Base-by-base conservation (phyloP, 2,888 invertebrate species). In the Cryptocheilus praepositus region DNA sequence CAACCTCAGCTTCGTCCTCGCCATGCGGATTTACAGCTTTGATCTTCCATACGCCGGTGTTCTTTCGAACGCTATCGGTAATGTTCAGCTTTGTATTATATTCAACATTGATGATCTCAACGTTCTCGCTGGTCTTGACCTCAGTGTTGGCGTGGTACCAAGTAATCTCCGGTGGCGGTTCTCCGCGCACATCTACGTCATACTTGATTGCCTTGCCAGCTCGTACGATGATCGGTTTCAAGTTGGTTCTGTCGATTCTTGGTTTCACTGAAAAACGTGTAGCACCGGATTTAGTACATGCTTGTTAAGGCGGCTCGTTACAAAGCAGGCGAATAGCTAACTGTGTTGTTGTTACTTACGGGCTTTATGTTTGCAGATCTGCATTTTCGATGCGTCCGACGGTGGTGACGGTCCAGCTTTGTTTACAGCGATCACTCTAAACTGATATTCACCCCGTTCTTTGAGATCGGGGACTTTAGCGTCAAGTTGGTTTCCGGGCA, bases 181-280 rank as follows among this genome's bases (percentile, higher is more conserved):
- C 99, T 79, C 99, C 99, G 81, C 94, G 93, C 43, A 98, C 95
- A 88, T 98, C 96, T 49, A 99, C 94, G 88, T 98, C 97, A 88
- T 97, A 95, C 89, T 95, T 96, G 75, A 98, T 94, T 0, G 94
- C 92, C 89, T 98, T 97, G 45, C 98, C 98, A 72, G 96, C 95
- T 79, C 97, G 95, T 15, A 98, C 94, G 13, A 94, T 94, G 54
- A 97, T 91, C 55, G 95, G 94, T 89, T 98, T 97, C 76, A 98
- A 91, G 89, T 98, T 97, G 2, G 97, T 96, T 79, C 98, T 93
- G 89, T 98, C 98, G 88, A 99, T 99, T 86, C 96, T 94, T 49
- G 99, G 99, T 90, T 98, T 98, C 88, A 98, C 97, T 97, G 86
- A 49, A 54, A 51, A 25, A n/a, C n/a, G n/a, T n/a, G n/a, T n/a